Evolutionary conservation across 2,797 vertebrate genomes (phyloP).

Genomic region (Meriones psammophilus): DNA sequence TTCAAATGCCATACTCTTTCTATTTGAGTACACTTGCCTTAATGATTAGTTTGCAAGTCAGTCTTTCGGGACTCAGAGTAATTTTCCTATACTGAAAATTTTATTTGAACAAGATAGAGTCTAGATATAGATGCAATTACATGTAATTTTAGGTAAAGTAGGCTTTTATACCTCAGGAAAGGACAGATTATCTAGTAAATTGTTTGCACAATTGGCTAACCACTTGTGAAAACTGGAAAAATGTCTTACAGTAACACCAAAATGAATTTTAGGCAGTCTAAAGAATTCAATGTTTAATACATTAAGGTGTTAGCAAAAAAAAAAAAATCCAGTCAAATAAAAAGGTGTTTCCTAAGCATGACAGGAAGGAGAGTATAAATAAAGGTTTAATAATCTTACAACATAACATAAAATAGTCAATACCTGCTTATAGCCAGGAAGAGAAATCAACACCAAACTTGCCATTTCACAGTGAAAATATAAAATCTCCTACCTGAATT

Average conservation of each 20-base stretch:
- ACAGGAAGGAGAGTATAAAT: neutral
- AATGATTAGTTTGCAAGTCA: neutral
- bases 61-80: neutral
- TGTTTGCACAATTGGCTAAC: neutral
- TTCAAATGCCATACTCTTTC: no score
- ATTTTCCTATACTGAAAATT: neutral
- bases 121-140: neutral
- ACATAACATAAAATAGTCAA: neutral
- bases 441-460: neutral
- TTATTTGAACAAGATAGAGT: neutral
- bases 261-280: neutral
- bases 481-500: neutral
- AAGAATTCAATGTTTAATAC: constrained; percentile 11
- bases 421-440: neutral
- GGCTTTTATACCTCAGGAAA: neutral
- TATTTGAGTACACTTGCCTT: neutral
- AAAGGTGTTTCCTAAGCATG: neutral
- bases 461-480: neutral
- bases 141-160: neutral
- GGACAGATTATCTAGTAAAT: neutral
- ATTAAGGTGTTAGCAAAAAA: neutral
- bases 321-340: neutral
- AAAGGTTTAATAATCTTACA: neutral
- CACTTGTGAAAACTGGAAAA: neutral
- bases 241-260: neutral